Conservation (phyloP, 2,113 vertebrate species). For the Phainopepla nitens region DNA sequence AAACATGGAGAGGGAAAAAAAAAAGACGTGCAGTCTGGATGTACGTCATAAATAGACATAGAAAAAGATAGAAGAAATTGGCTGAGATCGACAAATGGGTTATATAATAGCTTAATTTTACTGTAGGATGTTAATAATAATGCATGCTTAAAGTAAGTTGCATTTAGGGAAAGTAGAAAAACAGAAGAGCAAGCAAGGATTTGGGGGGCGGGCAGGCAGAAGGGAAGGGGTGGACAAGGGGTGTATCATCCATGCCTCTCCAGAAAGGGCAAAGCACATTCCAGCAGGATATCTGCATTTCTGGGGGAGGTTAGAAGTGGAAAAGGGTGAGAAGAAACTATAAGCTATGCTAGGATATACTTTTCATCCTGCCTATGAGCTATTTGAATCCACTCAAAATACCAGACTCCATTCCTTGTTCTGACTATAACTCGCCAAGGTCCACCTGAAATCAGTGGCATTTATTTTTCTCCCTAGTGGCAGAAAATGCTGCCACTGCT, state of each 20-base stretch:
- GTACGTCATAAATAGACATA: constrained; percentile 83
- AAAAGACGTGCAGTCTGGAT: constrained; percentile 92
- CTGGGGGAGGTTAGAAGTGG: neutral
- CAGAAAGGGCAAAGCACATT: constrained; percentile 70
- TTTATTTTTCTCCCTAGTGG: neutral
- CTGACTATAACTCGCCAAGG: neutral
- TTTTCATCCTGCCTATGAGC: neutral
- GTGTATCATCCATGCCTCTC: constrained; percentile 55
- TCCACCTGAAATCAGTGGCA: neutral
- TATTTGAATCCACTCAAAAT: neutral
- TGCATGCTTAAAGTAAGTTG: constrained; percentile 99
- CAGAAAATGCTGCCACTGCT: neutral
- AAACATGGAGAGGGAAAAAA: constrained; percentile 70
- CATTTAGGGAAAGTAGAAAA: constrained; percentile 99
- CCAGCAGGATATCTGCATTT: neutral
- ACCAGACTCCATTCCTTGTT: neutral
- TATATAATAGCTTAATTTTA: constrained; percentile 72
- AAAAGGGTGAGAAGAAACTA: neutral
- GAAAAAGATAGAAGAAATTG: constrained; percentile 82
- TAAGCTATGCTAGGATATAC: neutral
- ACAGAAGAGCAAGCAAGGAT: constrained; percentile 83
- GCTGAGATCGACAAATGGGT: constrained; percentile 83
- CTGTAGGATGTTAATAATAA: constrained; percentile 82
- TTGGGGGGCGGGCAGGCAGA: neutral
- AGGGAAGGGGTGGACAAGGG: neutral